These are phyloP conservation scores for Stegodyphus dumicola DNA, from an alignment of 1,140 invertebrate genomes.

Conservation along the genomic window DNA sequence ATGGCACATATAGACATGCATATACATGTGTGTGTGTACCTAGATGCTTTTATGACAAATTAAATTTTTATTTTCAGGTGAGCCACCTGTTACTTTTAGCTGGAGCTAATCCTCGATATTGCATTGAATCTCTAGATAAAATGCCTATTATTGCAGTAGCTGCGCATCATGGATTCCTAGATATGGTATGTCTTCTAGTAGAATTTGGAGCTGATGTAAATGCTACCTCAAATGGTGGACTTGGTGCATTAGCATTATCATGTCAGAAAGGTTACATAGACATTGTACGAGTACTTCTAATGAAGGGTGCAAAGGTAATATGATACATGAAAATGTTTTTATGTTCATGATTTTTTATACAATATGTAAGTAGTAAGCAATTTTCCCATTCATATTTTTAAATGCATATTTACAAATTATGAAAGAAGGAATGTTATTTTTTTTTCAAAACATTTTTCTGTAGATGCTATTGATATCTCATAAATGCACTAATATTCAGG, in stretches of 20 bases:
- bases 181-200: constrained; percentile 88
- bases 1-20: too few relatives aligned
- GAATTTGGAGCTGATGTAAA: constrained; percentile 94
- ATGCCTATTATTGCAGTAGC: constrained; percentile 89
- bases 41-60: too few relatives aligned
- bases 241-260: constrained; percentile 82
- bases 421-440: too few relatives aligned
- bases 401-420: background rate
- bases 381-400: background rate
- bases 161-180: constrained; percentile 85
- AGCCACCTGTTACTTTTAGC: constrained; percentile 88
- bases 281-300: constrained; percentile 67
- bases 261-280: constrained; percentile 72
- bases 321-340: too few relatives aligned
- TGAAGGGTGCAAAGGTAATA: constrained; percentile 68
- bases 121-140: constrained; percentile 80
- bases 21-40: too few relatives aligned
- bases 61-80: constrained; percentile 72
- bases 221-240: constrained; percentile 87
- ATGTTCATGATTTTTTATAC: constrained; percentile 63
- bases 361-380: background rate
- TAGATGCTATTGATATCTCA: too few relatives aligned
- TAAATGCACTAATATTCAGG: too few relatives aligned
- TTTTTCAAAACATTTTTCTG: too few relatives aligned
- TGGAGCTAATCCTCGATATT: constrained; percentile 85